Percentiles rank a stretch among this genome's conserved stretches.
These are phyloP conservation scores for Drosophila nr. perissopoda DNA, from an alignment of 2,888 invertebrate genomes.

Conservation along the genomic window DNA sequence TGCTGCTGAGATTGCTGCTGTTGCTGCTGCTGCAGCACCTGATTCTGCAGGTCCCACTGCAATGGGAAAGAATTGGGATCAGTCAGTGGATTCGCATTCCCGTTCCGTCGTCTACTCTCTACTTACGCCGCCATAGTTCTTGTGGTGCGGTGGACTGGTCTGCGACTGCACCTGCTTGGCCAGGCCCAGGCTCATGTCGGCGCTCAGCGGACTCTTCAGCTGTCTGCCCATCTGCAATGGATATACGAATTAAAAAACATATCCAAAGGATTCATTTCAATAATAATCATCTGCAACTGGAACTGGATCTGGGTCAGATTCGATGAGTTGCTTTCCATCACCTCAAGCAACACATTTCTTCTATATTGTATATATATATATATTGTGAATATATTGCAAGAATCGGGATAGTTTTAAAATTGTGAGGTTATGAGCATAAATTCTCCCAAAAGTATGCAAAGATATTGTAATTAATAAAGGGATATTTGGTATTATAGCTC, in stretches of 20 bases:
- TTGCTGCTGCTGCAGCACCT: constrained; percentile 85
- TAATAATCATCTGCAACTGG: neutral
- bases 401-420: neutral
- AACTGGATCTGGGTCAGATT: neutral
- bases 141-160: constrained; percentile 85
- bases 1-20: constrained; percentile 82
- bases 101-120: constrained; percentile 15
- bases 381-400: neutral
- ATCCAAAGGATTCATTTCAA: neutral
- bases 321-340: neutral
- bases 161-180: constrained; percentile 85
- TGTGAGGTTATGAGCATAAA: neutral
- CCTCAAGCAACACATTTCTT: neutral
- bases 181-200: constrained; percentile 84
- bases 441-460: constrained; percentile 3
- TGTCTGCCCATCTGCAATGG: constrained; percentile 83
- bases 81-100: constrained; percentile 5
- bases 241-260: constrained; percentile 1
- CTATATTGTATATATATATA: neutral
- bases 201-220: constrained; percentile 84
- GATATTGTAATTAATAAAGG: neutral
- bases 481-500: neutral
- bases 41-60: constrained; percentile 84
- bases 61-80: constrained; percentile 21
- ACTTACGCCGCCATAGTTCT: constrained; percentile 85